phyloP scores from a whole-genome alignment of 2,113 vertebrate genomes.

The Eclectus roratus region DNA sequence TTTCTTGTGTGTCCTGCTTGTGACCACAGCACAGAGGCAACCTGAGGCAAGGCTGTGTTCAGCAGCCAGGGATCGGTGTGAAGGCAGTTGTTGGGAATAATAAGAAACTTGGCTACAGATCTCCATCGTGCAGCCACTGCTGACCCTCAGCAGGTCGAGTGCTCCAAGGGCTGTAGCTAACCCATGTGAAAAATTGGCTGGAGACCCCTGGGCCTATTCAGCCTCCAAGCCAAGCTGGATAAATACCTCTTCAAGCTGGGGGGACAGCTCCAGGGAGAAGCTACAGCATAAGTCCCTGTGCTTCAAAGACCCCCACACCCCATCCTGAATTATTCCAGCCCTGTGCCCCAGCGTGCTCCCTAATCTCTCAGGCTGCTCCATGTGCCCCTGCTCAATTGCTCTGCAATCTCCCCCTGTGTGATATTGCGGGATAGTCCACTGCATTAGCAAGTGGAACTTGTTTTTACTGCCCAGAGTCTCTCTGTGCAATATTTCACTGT shows the following conservation, averaged over 20 bases:
- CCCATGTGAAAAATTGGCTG: conserved; percentile 23
- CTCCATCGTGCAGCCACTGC: neutral
- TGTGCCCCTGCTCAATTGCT: neutral
- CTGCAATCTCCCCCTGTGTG: neutral
- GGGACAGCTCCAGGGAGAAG: neutral
- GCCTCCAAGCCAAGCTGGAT: neutral
- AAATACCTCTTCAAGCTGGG: neutral
- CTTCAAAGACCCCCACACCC: neutral
- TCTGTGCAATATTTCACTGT: conserved; percentile 50
- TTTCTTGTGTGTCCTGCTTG: neutral
- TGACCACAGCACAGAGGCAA: neutral
- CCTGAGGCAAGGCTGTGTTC: neutral
- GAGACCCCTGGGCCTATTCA: neutral
- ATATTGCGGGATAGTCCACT: neutral
- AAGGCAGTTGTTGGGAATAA: neutral
- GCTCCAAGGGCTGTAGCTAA: neutral
- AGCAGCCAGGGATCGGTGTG: neutral
- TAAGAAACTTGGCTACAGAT: conserved; percentile 4
- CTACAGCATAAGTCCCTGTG: neutral
- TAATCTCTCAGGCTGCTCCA: neutral
- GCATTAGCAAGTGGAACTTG: conserved; percentile 25
- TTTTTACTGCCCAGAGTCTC: conserved; percentile 57
- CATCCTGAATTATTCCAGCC: neutral
- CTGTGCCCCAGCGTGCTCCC: rapidly evolving
- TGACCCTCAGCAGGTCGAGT: neutral